phyloP scores from a whole-genome alignment of 2,797 vertebrate genomes.

The Manis crassicaudata region DNA sequence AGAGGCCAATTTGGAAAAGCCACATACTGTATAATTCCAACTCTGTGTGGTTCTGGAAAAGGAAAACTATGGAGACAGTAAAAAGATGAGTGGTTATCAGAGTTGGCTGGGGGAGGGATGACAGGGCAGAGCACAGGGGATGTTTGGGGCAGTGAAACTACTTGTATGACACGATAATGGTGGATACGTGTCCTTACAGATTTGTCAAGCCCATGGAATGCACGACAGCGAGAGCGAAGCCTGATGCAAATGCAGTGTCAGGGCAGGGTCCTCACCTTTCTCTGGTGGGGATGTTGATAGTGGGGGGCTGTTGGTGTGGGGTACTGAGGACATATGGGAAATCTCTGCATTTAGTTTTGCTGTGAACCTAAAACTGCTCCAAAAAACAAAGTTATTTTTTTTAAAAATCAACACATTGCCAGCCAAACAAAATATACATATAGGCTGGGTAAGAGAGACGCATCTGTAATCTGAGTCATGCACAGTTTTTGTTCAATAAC shows the following conservation, averaged over 20 bases:
- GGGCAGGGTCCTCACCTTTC: rapidly evolving
- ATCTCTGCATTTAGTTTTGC: background rate
- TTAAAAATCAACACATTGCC: background rate
- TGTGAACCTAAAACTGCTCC: background rate
- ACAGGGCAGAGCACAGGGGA: rapidly evolving
- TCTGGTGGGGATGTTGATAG: background rate
- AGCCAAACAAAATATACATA: background rate
- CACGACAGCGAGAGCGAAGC: background rate
- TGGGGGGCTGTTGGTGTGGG: background rate
- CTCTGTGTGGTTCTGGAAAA: background rate
- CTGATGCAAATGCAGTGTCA: too few relatives aligned
- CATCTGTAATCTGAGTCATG: rapidly evolving
- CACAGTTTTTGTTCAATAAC: rapidly evolving
- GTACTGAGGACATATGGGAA: background rate
- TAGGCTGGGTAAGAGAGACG: rapidly evolving
- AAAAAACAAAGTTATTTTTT: background rate
- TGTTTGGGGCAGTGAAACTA: background rate
- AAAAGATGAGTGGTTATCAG: rapidly evolving
- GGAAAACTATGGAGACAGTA: too few relatives aligned
- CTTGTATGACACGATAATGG: rapidly evolving
- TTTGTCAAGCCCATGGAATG: background rate
- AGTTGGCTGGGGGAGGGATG: background rate
- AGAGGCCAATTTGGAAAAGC: background rate
- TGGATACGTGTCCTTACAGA: rapidly evolving
- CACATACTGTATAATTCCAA: rapidly evolving